Percentiles rank a stretch among this genome's conserved stretches.
phyloP scores from a whole-genome alignment of 1,140 invertebrate species.

The Steinernema feltiae region DNA sequence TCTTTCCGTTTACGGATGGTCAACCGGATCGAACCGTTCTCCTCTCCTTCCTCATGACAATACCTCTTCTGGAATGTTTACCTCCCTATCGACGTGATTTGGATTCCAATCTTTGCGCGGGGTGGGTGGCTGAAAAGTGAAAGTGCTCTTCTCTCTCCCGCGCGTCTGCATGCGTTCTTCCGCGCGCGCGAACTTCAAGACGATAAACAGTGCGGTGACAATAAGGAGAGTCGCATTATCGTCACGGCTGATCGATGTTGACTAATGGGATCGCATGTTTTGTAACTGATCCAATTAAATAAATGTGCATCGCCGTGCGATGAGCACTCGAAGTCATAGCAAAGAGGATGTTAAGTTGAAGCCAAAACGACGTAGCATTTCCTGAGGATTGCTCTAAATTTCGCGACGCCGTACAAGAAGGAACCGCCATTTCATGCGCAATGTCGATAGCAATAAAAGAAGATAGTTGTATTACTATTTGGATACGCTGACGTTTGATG shows the following conservation, averaged over 20 bases:
- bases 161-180: too few species aligned
- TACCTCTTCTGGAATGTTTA: too few species aligned
- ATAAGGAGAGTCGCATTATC: neutral
- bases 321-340: neutral
- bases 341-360: neutral
- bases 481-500: too few species aligned
- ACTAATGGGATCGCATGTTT: conserved; percentile 11
- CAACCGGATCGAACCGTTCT: neutral
- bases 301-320: neutral
- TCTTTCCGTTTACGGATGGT: too few species aligned
- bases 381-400: too few species aligned
- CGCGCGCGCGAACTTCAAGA: neutral
- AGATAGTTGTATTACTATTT: too few species aligned
- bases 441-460: too few species aligned
- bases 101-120: neutral
- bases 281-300: conserved; percentile 14
- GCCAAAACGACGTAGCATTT: too few species aligned
- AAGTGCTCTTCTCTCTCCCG: neutral
- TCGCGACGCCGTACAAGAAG: too few species aligned
- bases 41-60: too few species aligned
- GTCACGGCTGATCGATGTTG: conserved; percentile 3
- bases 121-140: neutral
- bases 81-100: neutral
- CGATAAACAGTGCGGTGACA: neutral
- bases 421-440: too few species aligned